Conservation (phyloP, 2,888 invertebrate species). For the Drosophila mettleri region DNA sequence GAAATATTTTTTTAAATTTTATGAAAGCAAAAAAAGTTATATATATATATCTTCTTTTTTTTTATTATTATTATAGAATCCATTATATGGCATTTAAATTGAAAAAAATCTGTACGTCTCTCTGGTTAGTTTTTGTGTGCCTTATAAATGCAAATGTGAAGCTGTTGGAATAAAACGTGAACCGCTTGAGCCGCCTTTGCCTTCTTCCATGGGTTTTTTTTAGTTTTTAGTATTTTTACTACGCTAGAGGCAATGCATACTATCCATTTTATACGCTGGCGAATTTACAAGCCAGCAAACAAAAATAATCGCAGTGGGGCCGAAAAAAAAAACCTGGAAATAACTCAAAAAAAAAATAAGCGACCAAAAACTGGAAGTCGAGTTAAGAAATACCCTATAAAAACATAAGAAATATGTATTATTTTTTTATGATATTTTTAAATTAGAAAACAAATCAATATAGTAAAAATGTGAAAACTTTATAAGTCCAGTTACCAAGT, state of each 20-base stretch:
- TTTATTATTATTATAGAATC: no score
- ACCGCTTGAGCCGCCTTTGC: conserved; percentile 5
- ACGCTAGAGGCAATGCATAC: not conserved
- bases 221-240: not conserved
- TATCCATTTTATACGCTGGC: conserved; percentile 8
- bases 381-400: conserved; percentile 10
- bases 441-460: not conserved
- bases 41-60: no score
- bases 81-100: no score
- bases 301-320: conserved; percentile 43
- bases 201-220: conserved; percentile 3
- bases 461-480: not conserved
- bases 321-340: conserved; percentile 6
- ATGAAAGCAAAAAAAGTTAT: no score
- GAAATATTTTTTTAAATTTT: no score
- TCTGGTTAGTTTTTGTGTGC: not conserved
- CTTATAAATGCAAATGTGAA: conserved; percentile 23
- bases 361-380: not conserved
- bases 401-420: not conserved
- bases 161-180: conserved; percentile 7
- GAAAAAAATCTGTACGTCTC: not conserved
- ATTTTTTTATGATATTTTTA: not conserved
- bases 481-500: no score
- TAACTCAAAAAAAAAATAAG: not conserved
- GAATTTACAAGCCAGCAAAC: conserved; percentile 52